A percentile compares a stretch with the other conserved stretches of the same genome.
Conservation (phyloP, 2,113 vertebrate genomes). For the Cinclus cinclus region DNA sequence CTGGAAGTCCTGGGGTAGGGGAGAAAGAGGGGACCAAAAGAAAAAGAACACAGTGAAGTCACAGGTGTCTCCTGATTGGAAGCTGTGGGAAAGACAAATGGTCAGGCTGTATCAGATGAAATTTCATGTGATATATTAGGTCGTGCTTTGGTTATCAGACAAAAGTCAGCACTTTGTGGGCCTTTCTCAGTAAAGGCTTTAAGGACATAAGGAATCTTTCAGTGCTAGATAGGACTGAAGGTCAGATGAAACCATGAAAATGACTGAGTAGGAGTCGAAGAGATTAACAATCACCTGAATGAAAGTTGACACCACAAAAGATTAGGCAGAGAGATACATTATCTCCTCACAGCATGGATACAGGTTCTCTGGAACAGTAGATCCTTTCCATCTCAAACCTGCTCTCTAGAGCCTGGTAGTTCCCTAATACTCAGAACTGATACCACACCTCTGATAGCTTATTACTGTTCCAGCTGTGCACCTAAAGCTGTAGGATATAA, state of each 20-base stretch:
- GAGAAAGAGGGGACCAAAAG: not conserved
- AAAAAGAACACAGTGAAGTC: not conserved
- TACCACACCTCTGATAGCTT: not conserved
- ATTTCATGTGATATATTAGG: not conserved
- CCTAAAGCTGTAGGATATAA: not conserved
- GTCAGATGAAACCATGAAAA: constrained; percentile 7
- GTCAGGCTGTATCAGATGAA: not conserved
- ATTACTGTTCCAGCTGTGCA: not conserved
- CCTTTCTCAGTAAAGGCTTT: not conserved
- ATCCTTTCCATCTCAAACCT: constrained; percentile 12
- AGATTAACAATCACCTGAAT: constrained; percentile 34
- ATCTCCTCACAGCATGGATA: not conserved
- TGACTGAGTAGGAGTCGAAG: not conserved
- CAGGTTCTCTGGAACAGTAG: not conserved
- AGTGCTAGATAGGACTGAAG: not conserved
- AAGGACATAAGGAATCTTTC: not conserved
- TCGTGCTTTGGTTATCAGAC: not conserved
- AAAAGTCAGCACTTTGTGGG: not conserved
- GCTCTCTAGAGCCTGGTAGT: not conserved
- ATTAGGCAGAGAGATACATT: constrained; percentile 18
- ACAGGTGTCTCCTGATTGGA: not conserved
- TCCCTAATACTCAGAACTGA: not conserved
- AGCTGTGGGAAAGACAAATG: not conserved
- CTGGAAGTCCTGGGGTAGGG: not conserved
- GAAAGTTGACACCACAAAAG: constrained; percentile 31